A percentile compares a stretch with the other conserved stretches of the same genome.
Conservation (phyloP, 2,113 vertebrate species). For the Cettia cetti region DNA sequence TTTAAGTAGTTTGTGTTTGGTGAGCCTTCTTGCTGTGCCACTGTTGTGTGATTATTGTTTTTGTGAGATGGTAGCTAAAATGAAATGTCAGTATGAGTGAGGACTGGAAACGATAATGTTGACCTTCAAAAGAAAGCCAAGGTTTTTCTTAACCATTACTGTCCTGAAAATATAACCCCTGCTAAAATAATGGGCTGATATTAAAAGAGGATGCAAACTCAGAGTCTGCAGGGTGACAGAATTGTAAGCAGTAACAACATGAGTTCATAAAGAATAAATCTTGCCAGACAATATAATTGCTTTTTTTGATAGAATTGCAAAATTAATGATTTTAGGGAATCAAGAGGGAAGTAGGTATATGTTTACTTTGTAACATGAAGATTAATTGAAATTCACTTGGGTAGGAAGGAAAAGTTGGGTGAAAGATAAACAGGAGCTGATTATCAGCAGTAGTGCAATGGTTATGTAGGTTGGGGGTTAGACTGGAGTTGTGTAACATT, state of each 20-base stretch:
- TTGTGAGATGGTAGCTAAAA: neutral
- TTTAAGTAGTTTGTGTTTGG: neutral
- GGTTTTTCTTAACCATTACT: neutral
- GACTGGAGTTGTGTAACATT: neutral
- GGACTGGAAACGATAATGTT: neutral
- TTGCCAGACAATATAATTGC: neutral
- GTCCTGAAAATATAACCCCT: neutral
- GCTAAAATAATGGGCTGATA: slow-evolving; percentile 14
- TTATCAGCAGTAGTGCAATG: neutral
- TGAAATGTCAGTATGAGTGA: neutral
- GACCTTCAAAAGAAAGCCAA: slow-evolving; percentile 11
- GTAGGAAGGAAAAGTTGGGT: neutral
- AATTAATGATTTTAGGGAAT: slow-evolving; percentile 23
- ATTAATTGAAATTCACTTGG: slow-evolving; percentile 2
- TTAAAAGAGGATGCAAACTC: neutral
- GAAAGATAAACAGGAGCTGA: neutral
- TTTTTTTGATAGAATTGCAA: slow-evolving; percentile 16
- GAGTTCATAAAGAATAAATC: slow-evolving; percentile 14
- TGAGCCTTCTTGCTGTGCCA: neutral
- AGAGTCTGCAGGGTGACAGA: neutral
- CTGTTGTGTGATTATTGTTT: neutral
- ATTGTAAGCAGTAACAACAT: neutral
- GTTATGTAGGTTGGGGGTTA: neutral
- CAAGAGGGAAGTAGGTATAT: neutral
- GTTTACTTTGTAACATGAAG: slow-evolving; percentile 2